A percentile compares a stretch with the other conserved stretches of the same genome.
phyloP scores from a whole-genome alignment of 2,113 vertebrate species.

The Salvelinus namaycush region DNA sequence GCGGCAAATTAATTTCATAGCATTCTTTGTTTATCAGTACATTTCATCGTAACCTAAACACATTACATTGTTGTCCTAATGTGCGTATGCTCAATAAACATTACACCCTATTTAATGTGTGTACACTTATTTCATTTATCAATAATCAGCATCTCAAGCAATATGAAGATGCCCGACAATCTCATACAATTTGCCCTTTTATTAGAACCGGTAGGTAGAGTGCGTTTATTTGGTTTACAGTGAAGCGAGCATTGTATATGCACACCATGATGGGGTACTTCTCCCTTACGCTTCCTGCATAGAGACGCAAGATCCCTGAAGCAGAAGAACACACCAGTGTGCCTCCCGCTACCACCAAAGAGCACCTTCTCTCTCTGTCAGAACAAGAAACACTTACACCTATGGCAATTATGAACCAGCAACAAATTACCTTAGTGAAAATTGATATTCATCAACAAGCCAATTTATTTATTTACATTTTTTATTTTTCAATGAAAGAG shows the following conservation, averaged over 20 bases:
- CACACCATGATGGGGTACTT: constrained; percentile 33
- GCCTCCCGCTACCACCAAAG: not conserved
- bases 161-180: not conserved
- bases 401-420: constrained; percentile 1
- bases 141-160: not conserved
- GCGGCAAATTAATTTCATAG: not conserved
- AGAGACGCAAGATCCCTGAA: constrained; percentile 30
- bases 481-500: too few relatives aligned
- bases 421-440: not conserved
- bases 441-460: too few relatives aligned
- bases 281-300: constrained; percentile 52
- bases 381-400: not conserved
- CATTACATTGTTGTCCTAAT: not conserved
- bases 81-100: constrained; percentile 46
- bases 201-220: constrained; percentile 11
- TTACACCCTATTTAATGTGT: not conserved
- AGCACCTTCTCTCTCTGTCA: not conserved
- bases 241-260: constrained; percentile 69
- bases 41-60: not conserved
- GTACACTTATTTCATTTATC: not conserved
- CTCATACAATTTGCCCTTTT: not conserved
- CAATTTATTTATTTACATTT: too few relatives aligned
- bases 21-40: not conserved
- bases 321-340: not conserved
- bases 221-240: constrained; percentile 56